Percentiles rank a stretch among this genome's conserved stretches.
Conservation (phyloP, 2,113 vertebrate genomes). For the Castor canadensis region DNA sequence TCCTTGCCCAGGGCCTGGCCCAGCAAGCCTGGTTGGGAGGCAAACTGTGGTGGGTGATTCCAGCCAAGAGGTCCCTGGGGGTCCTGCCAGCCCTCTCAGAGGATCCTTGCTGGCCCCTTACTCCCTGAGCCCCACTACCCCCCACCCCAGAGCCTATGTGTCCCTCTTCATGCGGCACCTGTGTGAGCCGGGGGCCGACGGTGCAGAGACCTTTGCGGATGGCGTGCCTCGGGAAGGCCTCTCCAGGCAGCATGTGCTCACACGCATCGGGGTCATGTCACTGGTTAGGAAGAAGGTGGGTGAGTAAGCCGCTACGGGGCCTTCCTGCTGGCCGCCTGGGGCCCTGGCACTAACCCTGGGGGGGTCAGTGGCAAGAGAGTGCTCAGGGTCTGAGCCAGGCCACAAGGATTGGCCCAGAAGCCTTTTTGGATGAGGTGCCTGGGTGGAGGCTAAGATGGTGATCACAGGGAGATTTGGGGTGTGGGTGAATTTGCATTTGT, state of each 20-base stretch:
- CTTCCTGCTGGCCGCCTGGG: not conserved
- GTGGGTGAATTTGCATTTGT: accelerated
- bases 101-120: not conserved
- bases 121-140: not conserved
- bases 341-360: not conserved
- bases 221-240: conserved; percentile 96
- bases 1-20: not conserved
- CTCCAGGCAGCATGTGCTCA: conserved; percentile 97
- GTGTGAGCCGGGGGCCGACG: conserved; percentile 96
- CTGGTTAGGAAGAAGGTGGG: conserved; percentile 98
- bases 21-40: not conserved
- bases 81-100: not conserved
- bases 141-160: conserved; percentile 91
- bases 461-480: not conserved
- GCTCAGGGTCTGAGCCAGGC: not conserved
- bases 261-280: conserved; percentile 98
- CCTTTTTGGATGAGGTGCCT: not conserved
- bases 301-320: conserved; percentile 18
- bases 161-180: conserved; percentile 98
- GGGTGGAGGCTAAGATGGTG: not conserved
- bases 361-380: not conserved
- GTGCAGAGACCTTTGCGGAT: conserved; percentile 96
- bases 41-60: not conserved
- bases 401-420: not conserved
- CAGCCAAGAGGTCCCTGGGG: not conserved